Percentiles rank a stretch among this genome's conserved stretches.
phyloP scores from a whole-genome alignment of 1,140 invertebrate species.

The Laupala kohalensis region DNA sequence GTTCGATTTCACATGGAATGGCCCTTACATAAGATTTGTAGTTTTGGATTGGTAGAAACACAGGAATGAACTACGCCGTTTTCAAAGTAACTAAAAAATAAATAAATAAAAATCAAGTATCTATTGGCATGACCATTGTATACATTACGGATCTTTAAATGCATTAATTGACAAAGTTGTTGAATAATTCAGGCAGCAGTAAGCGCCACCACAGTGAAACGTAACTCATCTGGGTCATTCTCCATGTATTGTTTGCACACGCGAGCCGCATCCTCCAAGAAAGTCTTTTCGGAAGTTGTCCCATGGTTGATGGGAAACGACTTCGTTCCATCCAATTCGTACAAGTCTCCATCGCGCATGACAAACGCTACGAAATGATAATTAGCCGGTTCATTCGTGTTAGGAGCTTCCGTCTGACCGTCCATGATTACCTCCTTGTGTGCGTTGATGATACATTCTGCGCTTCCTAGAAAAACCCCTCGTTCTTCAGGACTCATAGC shows the following conservation, averaged over 20 bases:
- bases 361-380: conserved; percentile 87
- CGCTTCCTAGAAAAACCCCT: conserved; percentile 57
- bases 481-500: conserved; percentile 54
- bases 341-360: conserved; percentile 66
- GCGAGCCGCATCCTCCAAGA: conserved; percentile 64
- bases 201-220: conserved; percentile 69
- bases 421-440: conserved; percentile 77
- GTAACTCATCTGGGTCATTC: conserved; percentile 66
- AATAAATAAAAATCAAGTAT: no score
- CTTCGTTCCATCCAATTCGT: conserved; percentile 88
- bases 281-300: conserved; percentile 51
- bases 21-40: no score
- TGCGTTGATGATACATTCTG: conserved; percentile 55
- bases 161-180: no score
- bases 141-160: no score
- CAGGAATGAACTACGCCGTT: no score
- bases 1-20: no score
- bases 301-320: conserved; percentile 76
- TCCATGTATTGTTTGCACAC: conserved; percentile 73
- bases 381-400: conserved; percentile 56
- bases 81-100: no score
- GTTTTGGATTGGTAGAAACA: no score
- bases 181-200: no score
- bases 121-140: no score
- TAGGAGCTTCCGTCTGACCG: conserved; percentile 75